Percentiles rank a stretch among this genome's conserved stretches.
Conservation (phyloP, 92 coral and sea anemone genomes). For the Paragorgia papillata region DNA sequence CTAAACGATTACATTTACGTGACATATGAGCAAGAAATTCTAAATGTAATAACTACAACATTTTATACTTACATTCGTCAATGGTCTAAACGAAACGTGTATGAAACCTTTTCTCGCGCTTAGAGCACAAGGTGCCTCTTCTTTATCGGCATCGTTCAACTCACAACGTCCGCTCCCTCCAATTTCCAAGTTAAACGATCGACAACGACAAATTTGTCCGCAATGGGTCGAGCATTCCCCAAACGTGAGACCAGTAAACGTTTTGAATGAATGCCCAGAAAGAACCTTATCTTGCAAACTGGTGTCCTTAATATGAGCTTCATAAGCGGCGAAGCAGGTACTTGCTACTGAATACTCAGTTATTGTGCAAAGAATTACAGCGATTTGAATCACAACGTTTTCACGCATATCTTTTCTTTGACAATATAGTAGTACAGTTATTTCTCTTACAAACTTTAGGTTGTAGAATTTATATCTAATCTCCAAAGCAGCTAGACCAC, state of each 20-base stretch:
- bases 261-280: constrained; percentile 1
- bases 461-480: too few relatives aligned
- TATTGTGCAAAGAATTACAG: neutral
- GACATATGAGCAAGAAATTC: too few relatives aligned
- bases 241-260: neutral
- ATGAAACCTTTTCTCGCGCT: constrained; percentile 8
- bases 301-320: constrained; percentile 9
- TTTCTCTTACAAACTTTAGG: too few relatives aligned
- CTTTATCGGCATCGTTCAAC: constrained; percentile 16
- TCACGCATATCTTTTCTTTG: too few relatives aligned
- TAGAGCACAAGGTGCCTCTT: constrained; percentile 17
- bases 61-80: constrained; percentile 13
- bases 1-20: too few relatives aligned
- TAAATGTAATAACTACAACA: too few relatives aligned
- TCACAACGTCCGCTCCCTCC: constrained; percentile 16
- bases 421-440: too few relatives aligned
- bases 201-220: constrained; percentile 18
- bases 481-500: too few relatives aligned
- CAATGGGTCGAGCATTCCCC: constrained; percentile 23
- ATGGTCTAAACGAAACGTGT: constrained; percentile 12
- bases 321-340: constrained; percentile 6
- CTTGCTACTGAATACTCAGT: neutral
- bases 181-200: constrained; percentile 11
- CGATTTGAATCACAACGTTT: neutral
- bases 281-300: constrained; percentile 11